Evolutionary conservation across 1,140 invertebrate genomes (phyloP), one percentile per base, ranked within the genome.

Genomic region (Rhyzopertha dominica): DNA sequence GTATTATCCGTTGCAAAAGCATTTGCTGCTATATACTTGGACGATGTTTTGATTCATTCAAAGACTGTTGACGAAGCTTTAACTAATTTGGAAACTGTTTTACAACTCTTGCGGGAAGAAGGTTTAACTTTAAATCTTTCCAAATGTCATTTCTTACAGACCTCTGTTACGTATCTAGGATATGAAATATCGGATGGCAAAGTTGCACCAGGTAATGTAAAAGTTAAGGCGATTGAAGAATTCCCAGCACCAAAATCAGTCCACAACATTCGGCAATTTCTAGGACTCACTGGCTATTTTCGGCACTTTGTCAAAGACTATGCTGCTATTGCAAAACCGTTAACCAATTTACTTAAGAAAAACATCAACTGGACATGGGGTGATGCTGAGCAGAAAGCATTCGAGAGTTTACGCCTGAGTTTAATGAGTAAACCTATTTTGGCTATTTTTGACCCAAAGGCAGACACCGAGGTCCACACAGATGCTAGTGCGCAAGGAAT

Each of bases 261-360:
- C 5, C 58, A 65, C 25, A 56, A 60, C 4, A 37, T 68, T 7
- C 49, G 61, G 22, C 54, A 65, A 36, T 68, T 68, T 42, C n/a
- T 68, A 2, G 63, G 67, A 0, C 22, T 62, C 5, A 50, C 61
- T 2, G 41, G 49, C 5, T 71, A 59, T 48, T 68, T 66, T 50
- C 38, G 59, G 24, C 48, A 60, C 16, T 70, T 69, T 47, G 40
- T 67, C n/a, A 32, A 51, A 41, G 37, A 54, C 9, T 67, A 56
- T 41, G 59, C 62, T 0, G 1, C 47, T 1, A 51, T 61, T 23
- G 55, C 55, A 7, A 29, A 40, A 17, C 56, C 57, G 0, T 39
- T 66, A 10, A 63, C 59, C n/a, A 42, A 46, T 9, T 37, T 67
- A 5, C 17, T 57, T n/a, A 58, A 49, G 22, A 65, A 61, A 25